Conservation (phyloP, 2,113 vertebrate genomes). For the Nothobranchius furzeri region DNA sequence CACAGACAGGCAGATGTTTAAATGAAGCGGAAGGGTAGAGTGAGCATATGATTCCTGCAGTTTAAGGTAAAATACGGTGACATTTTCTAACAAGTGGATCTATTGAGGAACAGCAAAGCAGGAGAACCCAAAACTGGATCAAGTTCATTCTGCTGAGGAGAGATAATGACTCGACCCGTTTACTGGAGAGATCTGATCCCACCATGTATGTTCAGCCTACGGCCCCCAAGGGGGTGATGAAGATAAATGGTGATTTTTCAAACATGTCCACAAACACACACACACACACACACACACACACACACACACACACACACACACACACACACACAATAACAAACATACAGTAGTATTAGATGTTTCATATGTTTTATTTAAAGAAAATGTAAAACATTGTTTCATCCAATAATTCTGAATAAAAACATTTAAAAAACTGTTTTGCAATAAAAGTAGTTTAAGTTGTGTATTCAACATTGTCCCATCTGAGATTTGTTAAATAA, state of each 20-base stretch:
- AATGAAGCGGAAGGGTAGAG: slow-evolving; percentile 32
- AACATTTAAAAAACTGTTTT: too few relatives aligned
- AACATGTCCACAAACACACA: slow-evolving; percentile 14
- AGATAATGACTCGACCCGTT: slow-evolving; percentile 67
- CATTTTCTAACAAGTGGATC: slow-evolving; percentile 38
- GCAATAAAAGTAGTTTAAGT: too few relatives aligned
- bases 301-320: slow-evolving; percentile 17
- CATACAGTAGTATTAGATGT: too few relatives aligned
- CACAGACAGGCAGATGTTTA: not conserved
- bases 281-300: slow-evolving; percentile 10
- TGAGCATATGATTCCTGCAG: slow-evolving; percentile 17
- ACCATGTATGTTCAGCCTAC: slow-evolving; percentile 38
- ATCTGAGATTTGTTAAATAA: too few relatives aligned
- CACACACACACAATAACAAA: not conserved
- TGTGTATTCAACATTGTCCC: too few relatives aligned
- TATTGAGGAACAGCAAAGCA: slow-evolving; percentile 23
- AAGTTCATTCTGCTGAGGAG: slow-evolving; percentile 47
- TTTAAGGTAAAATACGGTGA: slow-evolving; percentile 33
- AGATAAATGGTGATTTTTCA: slow-evolving; percentile 53
- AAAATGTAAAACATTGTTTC: not conserved
- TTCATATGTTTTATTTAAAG: too few relatives aligned
- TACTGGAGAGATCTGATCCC: slow-evolving; percentile 57
- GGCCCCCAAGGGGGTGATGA: slow-evolving; percentile 63
- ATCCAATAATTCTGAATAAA: not conserved
- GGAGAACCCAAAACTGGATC: slow-evolving; percentile 25